phyloP scores from a whole-genome alignment of 2,797 vertebrate species.

The Austrolebias charrua region DNA sequence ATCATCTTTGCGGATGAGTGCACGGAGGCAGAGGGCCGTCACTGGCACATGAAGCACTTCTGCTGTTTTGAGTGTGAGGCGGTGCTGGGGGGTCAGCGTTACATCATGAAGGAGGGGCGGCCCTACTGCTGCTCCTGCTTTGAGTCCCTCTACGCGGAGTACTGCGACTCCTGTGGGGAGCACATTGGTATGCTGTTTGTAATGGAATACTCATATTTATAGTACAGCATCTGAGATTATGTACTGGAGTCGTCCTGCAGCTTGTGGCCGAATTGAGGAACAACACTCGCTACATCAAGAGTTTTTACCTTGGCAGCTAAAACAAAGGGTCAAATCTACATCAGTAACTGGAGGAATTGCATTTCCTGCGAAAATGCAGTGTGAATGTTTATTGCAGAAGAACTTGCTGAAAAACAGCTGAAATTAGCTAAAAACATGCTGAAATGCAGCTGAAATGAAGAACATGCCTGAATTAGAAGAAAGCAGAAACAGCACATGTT shows the following conservation, averaged over 20 bases:
- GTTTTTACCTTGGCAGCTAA: too few species aligned
- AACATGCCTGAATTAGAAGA: too few species aligned
- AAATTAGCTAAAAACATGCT: too few species aligned
- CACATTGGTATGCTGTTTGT: constrained; percentile 88
- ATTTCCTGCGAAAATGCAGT: too few species aligned
- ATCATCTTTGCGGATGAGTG: constrained; percentile 98
- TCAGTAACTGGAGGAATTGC: too few species aligned
- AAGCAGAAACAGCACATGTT: too few species aligned
- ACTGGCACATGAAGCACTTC: constrained; percentile 99
- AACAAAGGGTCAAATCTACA: too few species aligned
- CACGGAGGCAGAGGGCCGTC: constrained; percentile 95
- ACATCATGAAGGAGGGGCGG: constrained; percentile 98
- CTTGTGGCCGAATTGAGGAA: constrained; percentile 4
- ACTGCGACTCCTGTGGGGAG: constrained; percentile 96
- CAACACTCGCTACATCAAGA: constrained; percentile 23
- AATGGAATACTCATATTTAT: constrained; percentile 25
- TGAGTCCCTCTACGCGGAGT: constrained; percentile 94
- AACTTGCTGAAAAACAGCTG: too few species aligned
- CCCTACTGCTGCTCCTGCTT: constrained; percentile 98
- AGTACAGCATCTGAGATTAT: constrained; percentile 4
- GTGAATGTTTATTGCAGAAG: too few species aligned
- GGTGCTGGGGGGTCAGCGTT: constrained; percentile 93
- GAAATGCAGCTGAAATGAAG: too few species aligned
- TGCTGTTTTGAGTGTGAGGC: constrained; percentile 98
- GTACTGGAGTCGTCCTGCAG: constrained; percentile 6